Percentiles rank a stretch among this genome's conserved stretches.
Evolutionary conservation across 2,113 vertebrate species (phyloP).

Genomic region (Phalacrocorax brasilianus): DNA sequence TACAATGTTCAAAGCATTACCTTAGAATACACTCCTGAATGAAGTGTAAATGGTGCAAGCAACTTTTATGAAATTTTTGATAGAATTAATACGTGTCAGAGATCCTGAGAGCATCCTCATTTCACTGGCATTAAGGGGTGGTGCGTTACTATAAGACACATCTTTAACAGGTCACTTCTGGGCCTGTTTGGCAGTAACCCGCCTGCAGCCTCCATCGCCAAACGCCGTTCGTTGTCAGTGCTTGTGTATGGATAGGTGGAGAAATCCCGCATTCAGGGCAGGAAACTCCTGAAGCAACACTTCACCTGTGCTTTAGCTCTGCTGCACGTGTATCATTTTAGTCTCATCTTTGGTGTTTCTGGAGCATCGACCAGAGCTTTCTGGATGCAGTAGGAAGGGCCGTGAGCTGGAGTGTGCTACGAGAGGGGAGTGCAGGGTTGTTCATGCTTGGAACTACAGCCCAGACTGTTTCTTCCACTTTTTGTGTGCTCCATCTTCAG

Average conservation of each 20-base stretch:
- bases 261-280: not conserved
- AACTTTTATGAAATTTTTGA: accelerated
- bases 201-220: not conserved
- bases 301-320: not conserved
- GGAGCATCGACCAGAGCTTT: not conserved
- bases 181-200: accelerated
- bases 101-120: not conserved
- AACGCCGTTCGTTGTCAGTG: accelerated
- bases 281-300: not conserved
- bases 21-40: not conserved
- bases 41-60: no score
- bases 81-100: not conserved
- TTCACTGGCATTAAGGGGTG: not conserved
- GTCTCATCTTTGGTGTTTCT: not conserved
- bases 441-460: not conserved
- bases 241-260: not conserved
- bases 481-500: accelerated
- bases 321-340: not conserved
- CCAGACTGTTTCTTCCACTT: not conserved
- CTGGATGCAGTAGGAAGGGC: not conserved
- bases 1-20: not conserved
- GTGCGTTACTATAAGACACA: accelerated
- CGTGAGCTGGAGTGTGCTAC: accelerated
- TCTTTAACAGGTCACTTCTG: not conserved
- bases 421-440: not conserved